Evolutionary conservation across 2,888 invertebrate genomes (phyloP), one percentile per base, ranked within the genome.

Genomic region (Orchestes rusci): DNA sequence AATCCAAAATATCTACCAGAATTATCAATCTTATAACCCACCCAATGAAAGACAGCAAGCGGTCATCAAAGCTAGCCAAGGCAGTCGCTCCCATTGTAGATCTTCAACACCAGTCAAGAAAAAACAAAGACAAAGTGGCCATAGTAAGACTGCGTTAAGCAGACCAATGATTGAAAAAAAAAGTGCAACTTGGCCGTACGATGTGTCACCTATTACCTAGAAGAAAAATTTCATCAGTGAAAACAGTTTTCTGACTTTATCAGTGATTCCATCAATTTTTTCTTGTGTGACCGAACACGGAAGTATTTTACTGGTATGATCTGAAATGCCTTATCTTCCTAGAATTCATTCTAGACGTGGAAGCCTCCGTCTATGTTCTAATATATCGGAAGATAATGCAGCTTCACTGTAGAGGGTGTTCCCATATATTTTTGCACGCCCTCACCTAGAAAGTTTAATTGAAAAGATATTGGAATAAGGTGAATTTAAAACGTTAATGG

Each of bases 161-260:
- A 92, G 73, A 35, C 95, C 95, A 58, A 96, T 77, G 19, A 91
- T 79, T 0, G 92, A 87, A 72, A 95, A 93, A 70, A 95, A 93
- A 55, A 96, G 71, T 2, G 95, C 91, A 42, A 93, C 52, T 45
- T 52, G 52, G 3, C 91, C 93, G 45, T 87, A 83, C 45, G 86
- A 89, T 48, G 93, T 90, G 62, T 92, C 91, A 10, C 94, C 94
- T 71, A 95, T 85, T 55, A 93, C 47, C 51, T 51, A 28, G 35
- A 45, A 39, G 23, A 17, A 1, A n/a, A 13, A 16, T 35, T 37
- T 13, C n/a, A n/a, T n/a, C 31, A 12, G 16, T 12, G 12, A 2
- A 13, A 32, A 13, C 4, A 13, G 3, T 16, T 32, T 15, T 15
- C 16, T 32, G 3, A 32, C 2, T 32, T 32, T 4, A 23, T 7